These are phyloP conservation scores for Formica aserva DNA, from an alignment of 2,888 invertebrate species.

Conservation along the genomic window DNA sequence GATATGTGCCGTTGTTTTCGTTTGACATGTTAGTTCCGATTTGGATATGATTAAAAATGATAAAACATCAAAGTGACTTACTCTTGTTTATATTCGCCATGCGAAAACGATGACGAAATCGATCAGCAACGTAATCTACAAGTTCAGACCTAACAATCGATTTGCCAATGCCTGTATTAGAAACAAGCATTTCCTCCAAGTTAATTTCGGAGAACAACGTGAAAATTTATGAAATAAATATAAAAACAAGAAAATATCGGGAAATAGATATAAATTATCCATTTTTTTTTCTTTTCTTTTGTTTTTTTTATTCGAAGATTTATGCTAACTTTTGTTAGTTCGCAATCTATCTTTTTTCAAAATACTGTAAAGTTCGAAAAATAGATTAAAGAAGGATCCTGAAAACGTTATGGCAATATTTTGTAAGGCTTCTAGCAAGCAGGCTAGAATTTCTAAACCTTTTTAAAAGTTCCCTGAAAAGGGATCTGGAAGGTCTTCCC, in stretches of 20 bases:
- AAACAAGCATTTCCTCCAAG: neutral
- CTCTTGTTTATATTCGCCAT: neutral
- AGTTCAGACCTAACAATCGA: neutral
- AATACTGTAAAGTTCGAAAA: neutral
- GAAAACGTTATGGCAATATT: neutral
- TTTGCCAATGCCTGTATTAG: neutral
- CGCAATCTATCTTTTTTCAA: neutral
- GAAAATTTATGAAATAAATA: neutral
- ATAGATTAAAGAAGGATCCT: neutral
- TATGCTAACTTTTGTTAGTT: neutral
- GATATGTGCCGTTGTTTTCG: neutral
- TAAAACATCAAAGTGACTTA: neutral
- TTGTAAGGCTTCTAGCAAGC: neutral
- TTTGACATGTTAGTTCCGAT: neutral
- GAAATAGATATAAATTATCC: neutral
- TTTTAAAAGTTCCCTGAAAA: slow-evolving; percentile 57
- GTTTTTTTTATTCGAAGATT: neutral
- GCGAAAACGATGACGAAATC: neutral
- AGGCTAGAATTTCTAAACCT: slow-evolving; percentile 57
- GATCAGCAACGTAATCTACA: neutral
- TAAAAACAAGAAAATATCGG: neutral
- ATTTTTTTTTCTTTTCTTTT: neutral
- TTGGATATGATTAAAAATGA: neutral
- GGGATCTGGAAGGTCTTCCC: slow-evolving; percentile 61
- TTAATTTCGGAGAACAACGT: neutral